These are phyloP conservation scores for Dendroctonus valens DNA, from an alignment of 1,140 invertebrate genomes.

Conservation along the genomic window DNA sequence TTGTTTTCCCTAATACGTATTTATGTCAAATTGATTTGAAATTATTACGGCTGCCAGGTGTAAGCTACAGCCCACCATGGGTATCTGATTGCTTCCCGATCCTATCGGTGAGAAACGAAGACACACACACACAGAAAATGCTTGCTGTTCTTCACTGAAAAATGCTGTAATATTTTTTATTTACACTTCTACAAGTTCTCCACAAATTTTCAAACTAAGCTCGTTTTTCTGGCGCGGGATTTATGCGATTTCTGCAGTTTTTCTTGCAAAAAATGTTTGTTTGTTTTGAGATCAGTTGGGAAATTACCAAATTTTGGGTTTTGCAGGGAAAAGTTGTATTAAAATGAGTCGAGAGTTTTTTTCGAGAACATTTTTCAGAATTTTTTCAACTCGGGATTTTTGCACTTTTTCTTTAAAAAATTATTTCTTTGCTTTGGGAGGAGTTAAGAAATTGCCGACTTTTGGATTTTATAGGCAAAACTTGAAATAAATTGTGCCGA, in stretches of 20 bases:
- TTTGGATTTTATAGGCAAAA: too few relatives aligned
- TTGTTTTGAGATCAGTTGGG: too few relatives aligned
- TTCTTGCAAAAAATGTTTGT: neutral
- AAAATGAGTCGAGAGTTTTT: too few relatives aligned
- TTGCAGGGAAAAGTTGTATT: too few relatives aligned
- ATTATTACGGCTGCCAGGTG: constrained; percentile 31
- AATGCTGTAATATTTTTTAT: neutral
- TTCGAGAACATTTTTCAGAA: too few relatives aligned
- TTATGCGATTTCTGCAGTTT: constrained; percentile 5
- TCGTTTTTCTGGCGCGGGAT: neutral
- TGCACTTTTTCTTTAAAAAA: too few relatives aligned
- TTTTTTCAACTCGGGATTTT: too few relatives aligned
- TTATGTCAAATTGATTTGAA: constrained; percentile 36
- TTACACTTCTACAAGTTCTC: neutral
- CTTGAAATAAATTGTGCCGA: too few relatives aligned
- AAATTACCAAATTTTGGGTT: too few relatives aligned
- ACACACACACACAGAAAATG: neutral
- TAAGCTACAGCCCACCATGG: constrained; percentile 4
- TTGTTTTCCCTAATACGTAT: constrained; percentile 36
- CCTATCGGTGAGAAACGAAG: constrained; percentile 17
- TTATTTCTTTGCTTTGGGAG: too few relatives aligned
- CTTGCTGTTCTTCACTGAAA: neutral
- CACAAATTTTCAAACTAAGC: neutral
- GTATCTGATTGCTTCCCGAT: constrained; percentile 19
- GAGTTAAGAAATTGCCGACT: too few relatives aligned